Evolutionary conservation across 2,888 invertebrate species (phyloP).

Genomic region (Latheticus oryzae): DNA sequence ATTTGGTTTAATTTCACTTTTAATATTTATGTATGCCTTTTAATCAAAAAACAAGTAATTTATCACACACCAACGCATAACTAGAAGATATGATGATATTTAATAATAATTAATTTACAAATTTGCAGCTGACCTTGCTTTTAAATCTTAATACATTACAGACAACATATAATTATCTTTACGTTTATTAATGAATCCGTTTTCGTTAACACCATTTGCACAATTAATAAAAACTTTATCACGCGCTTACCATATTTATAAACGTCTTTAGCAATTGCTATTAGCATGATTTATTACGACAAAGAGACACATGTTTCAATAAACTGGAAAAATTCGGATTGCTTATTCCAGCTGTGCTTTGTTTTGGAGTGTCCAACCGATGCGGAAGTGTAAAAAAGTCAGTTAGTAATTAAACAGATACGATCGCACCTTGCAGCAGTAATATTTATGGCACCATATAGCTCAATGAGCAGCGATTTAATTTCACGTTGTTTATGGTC

Average conservation of each 20-base stretch:
- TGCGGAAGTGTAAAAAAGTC: too few species aligned
- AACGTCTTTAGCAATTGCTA: not conserved
- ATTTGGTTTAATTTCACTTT: too few species aligned
- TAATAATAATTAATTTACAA: too few species aligned
- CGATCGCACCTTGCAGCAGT: constrained; percentile 23
- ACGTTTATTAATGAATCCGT: not conserved
- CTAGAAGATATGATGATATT: too few species aligned
- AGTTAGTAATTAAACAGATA: constrained; percentile 37
- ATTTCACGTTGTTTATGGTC: constrained; percentile 24
- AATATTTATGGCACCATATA: constrained; percentile 25
- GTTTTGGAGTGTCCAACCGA: too few species aligned
- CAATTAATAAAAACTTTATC: constrained; percentile 2
- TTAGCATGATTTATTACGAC: not conserved
- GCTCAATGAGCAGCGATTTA: constrained; percentile 27
- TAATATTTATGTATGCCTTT: too few species aligned
- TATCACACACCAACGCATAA: too few species aligned
- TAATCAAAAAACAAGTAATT: too few species aligned
- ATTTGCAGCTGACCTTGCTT: constrained; percentile 2
- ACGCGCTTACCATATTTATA: constrained; percentile 4
- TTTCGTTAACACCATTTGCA: not conserved
- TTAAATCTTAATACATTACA: constrained; percentile 1
- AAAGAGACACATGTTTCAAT: too few species aligned
- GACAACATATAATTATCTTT: not conserved
- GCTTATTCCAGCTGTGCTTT: too few species aligned
- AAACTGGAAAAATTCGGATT: too few species aligned